These are phyloP conservation scores for Bolborhynchus lineola DNA, from an alignment of 2,113 vertebrate genomes.

Conservation along the genomic window DNA sequence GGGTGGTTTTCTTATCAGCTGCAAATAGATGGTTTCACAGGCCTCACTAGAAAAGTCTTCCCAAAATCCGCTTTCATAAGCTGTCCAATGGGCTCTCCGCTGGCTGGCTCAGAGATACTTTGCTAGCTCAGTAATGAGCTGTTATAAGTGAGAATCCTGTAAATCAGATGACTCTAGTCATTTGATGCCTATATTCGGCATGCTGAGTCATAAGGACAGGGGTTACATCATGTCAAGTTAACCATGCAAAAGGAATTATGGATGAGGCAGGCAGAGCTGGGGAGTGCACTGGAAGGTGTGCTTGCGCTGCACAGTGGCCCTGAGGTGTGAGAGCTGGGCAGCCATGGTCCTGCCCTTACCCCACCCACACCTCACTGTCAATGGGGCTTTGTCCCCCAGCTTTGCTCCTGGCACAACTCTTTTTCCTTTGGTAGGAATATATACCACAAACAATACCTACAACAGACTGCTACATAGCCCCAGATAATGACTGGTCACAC, in stretches of 20 bases:
- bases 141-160: slow-evolving; percentile 50
- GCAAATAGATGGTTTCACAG: background rate
- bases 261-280: background rate
- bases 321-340: background rate
- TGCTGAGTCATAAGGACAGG: slow-evolving; percentile 60
- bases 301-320: background rate
- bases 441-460: background rate
- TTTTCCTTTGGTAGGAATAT: background rate
- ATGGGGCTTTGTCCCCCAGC: background rate
- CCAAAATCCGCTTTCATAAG: background rate
- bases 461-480: background rate
- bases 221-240: slow-evolving; percentile 49
- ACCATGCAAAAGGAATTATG: slow-evolving; percentile 9
- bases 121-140: slow-evolving; percentile 25
- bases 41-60: background rate
- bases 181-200: slow-evolving; percentile 47
- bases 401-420: background rate
- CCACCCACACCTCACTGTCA: accelerated
- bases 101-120: background rate
- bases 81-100: background rate
- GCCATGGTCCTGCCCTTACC: background rate
- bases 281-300: accelerated
- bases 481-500: background rate
- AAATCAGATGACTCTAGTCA: slow-evolving; percentile 73
- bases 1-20: background rate